Evolutionary conservation across 2,888 invertebrate species (phyloP).

Genomic region (Molanna angustata): DNA sequence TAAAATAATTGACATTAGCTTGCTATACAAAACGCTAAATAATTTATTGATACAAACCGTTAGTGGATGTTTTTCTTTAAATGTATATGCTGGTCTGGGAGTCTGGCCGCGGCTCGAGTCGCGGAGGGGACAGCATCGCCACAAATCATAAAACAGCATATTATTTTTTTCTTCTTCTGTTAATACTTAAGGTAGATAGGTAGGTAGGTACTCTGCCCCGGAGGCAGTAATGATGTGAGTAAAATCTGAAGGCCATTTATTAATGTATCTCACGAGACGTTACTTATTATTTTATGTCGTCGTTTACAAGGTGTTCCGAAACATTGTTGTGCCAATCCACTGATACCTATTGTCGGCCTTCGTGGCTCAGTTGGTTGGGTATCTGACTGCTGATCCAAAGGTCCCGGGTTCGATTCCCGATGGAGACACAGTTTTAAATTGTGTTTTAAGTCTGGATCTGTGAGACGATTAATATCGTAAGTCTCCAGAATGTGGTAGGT

Average conservation of each 20-base stretch:
- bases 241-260: constrained; percentile 17
- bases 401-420: too few species aligned
- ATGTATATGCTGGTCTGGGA: constrained; percentile 6
- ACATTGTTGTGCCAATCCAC: too few species aligned
- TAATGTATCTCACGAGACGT: constrained; percentile 8
- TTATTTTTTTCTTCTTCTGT: constrained; percentile 21
- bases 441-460: too few species aligned
- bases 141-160: constrained; percentile 25
- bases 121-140: constrained; percentile 16
- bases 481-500: too few species aligned
- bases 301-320: constrained; percentile 15
- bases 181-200: too few species aligned
- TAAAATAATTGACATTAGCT: constrained; percentile 34
- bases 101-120: constrained; percentile 12
- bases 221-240: constrained; percentile 18
- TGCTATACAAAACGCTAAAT: constrained; percentile 33
- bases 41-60: constrained; percentile 33
- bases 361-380: too few species aligned
- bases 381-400: too few species aligned
- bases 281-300: constrained; percentile 13
- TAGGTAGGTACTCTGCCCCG: constrained; percentile 4
- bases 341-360: too few species aligned
- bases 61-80: constrained; percentile 25
- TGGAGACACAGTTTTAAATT: too few species aligned
- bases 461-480: too few species aligned